Evolutionary conservation across 30 jellyfish, hydroid and myxozoan genomes (phyloP).

Genomic region (Rhopilema esculentum): DNA sequence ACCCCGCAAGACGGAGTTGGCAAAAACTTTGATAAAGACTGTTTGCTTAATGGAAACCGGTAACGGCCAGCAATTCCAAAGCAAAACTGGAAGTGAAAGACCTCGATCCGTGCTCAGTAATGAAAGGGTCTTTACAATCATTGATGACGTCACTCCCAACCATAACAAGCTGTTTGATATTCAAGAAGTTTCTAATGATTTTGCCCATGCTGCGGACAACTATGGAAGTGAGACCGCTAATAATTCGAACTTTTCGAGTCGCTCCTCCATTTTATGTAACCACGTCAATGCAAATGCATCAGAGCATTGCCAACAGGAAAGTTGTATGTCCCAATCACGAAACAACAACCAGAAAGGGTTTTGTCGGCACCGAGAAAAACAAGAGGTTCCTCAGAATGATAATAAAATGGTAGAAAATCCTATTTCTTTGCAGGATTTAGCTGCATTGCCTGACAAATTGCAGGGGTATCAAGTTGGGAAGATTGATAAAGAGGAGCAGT

Average conservation of each 20-base stretch:
- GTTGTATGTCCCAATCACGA: background rate
- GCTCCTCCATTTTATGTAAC: background rate
- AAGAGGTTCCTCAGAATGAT: no score
- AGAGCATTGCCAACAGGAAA: background rate
- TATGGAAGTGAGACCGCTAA: background rate
- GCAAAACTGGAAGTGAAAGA: background rate
- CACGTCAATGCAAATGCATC: background rate
- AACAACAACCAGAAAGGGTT: background rate
- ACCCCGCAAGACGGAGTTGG: background rate
- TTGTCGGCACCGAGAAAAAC: no score
- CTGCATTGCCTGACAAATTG: no score
- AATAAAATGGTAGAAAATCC: no score
- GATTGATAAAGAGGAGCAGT: no score
- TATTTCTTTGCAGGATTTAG: no score
- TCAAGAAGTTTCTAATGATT: background rate
- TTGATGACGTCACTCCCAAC: background rate
- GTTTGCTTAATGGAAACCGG: constrained; percentile 21
- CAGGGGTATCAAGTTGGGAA: no score
- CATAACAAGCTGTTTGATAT: background rate
- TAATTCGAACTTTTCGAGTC: background rate
- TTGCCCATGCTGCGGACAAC: background rate
- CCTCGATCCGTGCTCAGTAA: background rate
- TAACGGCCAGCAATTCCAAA: background rate
- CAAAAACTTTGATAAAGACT: background rate
- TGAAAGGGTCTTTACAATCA: background rate